Conservation (phyloP, 2,888 invertebrate genomes). For the Cremastobaeus sp. region DNA sequence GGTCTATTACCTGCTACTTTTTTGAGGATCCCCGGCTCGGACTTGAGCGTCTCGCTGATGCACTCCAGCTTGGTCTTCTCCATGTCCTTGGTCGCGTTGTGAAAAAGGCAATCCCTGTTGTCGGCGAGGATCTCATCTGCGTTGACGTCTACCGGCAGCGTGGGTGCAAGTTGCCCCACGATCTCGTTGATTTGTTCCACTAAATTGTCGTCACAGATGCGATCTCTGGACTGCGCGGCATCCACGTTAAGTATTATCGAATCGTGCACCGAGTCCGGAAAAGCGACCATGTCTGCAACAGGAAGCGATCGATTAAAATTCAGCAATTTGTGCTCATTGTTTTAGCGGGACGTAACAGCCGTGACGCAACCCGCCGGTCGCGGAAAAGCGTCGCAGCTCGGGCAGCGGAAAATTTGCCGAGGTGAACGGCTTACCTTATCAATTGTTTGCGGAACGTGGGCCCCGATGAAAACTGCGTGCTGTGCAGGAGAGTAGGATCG, state of each 20-base stretch:
- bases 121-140: constrained; percentile 6
- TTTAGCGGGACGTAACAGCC: no score
- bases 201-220: constrained; percentile 51
- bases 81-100: constrained; percentile 45
- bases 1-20: constrained; percentile 71
- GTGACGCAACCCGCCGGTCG: no score
- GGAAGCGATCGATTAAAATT: constrained; percentile 16
- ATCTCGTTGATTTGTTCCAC: constrained; percentile 48
- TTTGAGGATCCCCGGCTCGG: constrained; percentile 66
- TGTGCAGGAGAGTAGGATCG: constrained; percentile 69
- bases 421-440: constrained; percentile 72
- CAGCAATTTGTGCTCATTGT: no score
- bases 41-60: constrained; percentile 65
- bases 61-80: constrained; percentile 63
- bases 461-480: constrained; percentile 51
- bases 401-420: no score
- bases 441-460: constrained; percentile 65
- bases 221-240: constrained; percentile 50
- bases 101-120: constrained; percentile 50
- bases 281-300: constrained; percentile 74
- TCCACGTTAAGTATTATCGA: constrained; percentile 65
- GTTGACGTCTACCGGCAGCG: constrained; percentile 8
- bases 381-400: no score
- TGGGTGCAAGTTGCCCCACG: constrained; percentile 42
- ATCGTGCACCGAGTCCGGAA: constrained; percentile 72